phyloP scores from a whole-genome alignment of 2,113 vertebrate species.

The Ciconia boyciana region DNA sequence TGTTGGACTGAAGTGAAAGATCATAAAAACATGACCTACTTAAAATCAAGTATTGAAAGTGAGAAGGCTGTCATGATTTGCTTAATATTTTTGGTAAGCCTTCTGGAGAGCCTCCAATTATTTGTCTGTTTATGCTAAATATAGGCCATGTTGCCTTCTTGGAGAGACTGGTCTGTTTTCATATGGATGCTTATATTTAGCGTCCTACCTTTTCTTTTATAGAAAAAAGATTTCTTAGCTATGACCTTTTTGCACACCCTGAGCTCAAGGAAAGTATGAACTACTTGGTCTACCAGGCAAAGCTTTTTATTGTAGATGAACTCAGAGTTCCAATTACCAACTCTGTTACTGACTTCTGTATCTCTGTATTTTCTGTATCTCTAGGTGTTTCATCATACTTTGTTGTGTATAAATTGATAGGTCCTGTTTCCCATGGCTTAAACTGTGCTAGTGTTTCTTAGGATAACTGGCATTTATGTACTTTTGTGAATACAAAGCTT shows the following conservation, averaged over 20 bases:
- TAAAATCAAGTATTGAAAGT: background rate
- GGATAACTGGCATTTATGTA: background rate
- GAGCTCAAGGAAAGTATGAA: background rate
- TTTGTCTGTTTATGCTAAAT: background rate
- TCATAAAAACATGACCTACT: background rate
- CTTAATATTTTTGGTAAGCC: background rate
- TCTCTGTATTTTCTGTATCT: background rate
- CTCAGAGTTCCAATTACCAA: background rate
- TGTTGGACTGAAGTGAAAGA: background rate
- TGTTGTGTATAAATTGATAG: background rate
- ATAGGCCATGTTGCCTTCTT: background rate
- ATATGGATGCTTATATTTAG: background rate
- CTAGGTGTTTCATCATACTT: background rate
- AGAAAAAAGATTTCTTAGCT: background rate
- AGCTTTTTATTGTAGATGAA: background rate
- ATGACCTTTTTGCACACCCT: background rate
- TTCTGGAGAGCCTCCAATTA: background rate
- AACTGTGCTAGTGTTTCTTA: background rate
- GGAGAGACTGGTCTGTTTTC: background rate
- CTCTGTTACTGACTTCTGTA: background rate
- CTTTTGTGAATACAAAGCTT: background rate
- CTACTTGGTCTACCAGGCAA: rapidly evolving
- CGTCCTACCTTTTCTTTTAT: background rate
- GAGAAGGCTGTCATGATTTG: background rate
- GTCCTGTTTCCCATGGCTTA: background rate